A percentile compares a stretch with the other conserved stretches of the same genome.
Conservation (phyloP, 2,113 vertebrate species). For the Gasterosteus nipponicus region DNA sequence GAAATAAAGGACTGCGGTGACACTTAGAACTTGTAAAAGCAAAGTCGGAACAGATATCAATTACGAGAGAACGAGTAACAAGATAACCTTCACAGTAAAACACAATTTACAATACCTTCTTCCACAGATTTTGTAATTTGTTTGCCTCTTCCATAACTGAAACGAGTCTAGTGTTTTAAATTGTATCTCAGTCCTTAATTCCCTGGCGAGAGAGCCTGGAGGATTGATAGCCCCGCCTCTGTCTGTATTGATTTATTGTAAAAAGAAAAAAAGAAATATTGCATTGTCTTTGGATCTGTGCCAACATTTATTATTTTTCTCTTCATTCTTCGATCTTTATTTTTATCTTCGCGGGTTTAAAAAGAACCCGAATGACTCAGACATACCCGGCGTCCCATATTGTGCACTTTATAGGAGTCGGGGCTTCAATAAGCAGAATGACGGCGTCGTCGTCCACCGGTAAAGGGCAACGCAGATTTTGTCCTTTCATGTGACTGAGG, state of each 20-base stretch:
- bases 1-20: slow-evolving; percentile 38
- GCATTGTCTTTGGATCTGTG: slow-evolving; percentile 38
- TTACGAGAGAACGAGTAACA: not conserved
- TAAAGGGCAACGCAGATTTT: slow-evolving; percentile 31
- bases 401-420: not conserved
- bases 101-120: not conserved
- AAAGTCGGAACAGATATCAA: slow-evolving; percentile 36
- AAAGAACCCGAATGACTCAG: not conserved
- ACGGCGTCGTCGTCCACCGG: slow-evolving; percentile 1
- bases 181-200: slow-evolving; percentile 48
- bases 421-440: not conserved
- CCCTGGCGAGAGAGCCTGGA: slow-evolving; percentile 30
- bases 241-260: slow-evolving; percentile 69
- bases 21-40: slow-evolving; percentile 3
- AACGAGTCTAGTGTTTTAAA: slow-evolving; percentile 32
- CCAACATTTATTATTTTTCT: slow-evolving; percentile 46
- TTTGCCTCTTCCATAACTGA: slow-evolving; percentile 19
- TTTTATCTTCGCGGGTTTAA: slow-evolving; percentile 14
- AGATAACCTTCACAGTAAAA: not conserved
- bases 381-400: not conserved
- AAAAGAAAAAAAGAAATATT: slow-evolving; percentile 24
- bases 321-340: slow-evolving; percentile 29
- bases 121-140: slow-evolving; percentile 10
- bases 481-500: slow-evolving; percentile 31
- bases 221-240: slow-evolving; percentile 41